Conservation (phyloP, 1,140 invertebrate genomes). For the Drosophila subobscura region DNA sequence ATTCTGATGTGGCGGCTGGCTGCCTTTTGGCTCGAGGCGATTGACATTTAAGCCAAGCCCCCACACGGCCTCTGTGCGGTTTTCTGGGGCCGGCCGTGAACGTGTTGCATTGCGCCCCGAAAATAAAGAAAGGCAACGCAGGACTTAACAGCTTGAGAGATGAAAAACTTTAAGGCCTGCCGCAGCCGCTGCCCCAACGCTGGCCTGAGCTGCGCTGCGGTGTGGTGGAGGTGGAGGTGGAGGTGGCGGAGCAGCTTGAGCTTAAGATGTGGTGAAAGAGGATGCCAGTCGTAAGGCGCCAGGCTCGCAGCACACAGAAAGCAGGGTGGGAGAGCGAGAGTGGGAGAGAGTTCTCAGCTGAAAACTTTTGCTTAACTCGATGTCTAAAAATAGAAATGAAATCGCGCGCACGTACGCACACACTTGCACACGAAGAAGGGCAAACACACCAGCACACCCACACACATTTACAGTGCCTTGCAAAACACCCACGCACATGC, state of each 20-base stretch:
- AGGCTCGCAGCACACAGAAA: constrained; percentile 42
- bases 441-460: constrained; percentile 17
- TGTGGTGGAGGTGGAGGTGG: background rate
- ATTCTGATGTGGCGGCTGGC: constrained; percentile 43
- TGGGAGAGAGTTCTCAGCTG: constrained; percentile 12
- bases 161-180: constrained; percentile 27
- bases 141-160: constrained; percentile 47
- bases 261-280: constrained; percentile 38
- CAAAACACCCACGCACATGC: no score
- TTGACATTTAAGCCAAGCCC: constrained; percentile 45
- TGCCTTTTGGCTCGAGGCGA: constrained; percentile 33
- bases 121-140: constrained; percentile 18
- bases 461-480: background rate
- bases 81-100: constrained; percentile 17
- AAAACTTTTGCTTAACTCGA: constrained; percentile 62
- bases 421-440: constrained; percentile 25
- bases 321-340: constrained; percentile 9
- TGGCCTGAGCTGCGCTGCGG: constrained; percentile 18
- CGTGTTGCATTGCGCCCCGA: constrained; percentile 48
- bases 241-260: constrained; percentile 1
- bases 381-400: constrained; percentile 80
- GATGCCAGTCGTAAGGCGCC: constrained; percentile 50
- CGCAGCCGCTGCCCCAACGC: constrained; percentile 11
- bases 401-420: constrained; percentile 71
- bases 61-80: constrained; percentile 28